Conservation (phyloP, 2,888 invertebrate genomes). For the Noctuana brunneofusca region DNA sequence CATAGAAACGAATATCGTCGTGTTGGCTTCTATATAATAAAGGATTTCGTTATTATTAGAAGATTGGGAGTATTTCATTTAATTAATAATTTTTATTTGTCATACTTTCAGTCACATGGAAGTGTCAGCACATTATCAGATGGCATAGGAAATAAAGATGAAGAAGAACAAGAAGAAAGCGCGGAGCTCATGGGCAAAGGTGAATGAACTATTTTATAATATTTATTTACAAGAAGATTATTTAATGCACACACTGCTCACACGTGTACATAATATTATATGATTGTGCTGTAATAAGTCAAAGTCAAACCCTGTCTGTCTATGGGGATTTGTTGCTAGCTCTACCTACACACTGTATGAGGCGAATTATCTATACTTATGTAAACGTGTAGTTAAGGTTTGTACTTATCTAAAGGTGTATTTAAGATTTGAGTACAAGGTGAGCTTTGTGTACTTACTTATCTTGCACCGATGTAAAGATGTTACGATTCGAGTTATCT, state of each 20-base stretch:
- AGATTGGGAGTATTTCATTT: too few species aligned
- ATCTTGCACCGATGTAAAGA: background rate
- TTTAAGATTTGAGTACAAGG: slow-evolving; percentile 1
- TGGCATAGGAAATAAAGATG: slow-evolving; percentile 45
- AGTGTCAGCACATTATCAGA: slow-evolving; percentile 62
- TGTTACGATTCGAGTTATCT: slow-evolving; percentile 3
- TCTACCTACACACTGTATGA: background rate
- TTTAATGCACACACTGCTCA: background rate
- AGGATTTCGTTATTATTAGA: too few species aligned
- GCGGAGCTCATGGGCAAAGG: slow-evolving; percentile 87
- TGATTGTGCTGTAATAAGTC: background rate
- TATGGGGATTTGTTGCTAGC: slow-evolving; percentile 2
- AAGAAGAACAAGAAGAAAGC: slow-evolving; percentile 82
- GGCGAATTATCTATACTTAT: background rate
- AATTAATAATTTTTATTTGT: slow-evolving; percentile 7
- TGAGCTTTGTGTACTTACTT: background rate
- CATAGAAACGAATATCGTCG: too few species aligned
- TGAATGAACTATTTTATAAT: slow-evolving; percentile 32
- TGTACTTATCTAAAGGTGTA: background rate
- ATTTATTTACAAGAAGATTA: slow-evolving; percentile 1
- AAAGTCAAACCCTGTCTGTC: background rate
- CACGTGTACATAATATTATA: background rate
- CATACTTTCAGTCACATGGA: slow-evolving; percentile 59
- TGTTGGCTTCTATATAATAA: too few species aligned
- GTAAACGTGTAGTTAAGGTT: background rate